phyloP scores from a whole-genome alignment of 2,113 vertebrate genomes.

The Seriola quinqueradiata region DNA sequence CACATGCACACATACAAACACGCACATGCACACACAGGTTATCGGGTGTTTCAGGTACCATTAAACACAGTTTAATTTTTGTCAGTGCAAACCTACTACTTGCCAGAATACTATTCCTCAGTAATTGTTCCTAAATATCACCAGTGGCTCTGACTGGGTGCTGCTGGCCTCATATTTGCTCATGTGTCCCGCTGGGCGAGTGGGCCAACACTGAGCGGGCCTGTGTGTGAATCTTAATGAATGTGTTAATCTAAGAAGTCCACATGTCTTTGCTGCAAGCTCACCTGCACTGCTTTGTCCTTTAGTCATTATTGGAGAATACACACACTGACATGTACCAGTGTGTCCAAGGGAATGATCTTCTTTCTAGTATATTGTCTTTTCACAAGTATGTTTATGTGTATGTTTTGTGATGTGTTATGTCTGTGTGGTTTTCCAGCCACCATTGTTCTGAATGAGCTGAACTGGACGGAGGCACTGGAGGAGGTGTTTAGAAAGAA shows the following conservation, averaged over 20 bases:
- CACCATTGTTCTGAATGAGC: slow-evolving; percentile 96
- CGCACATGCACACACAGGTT: slow-evolving; percentile 14
- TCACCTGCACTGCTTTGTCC: background rate
- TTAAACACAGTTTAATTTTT: slow-evolving; percentile 29
- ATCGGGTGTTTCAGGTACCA: slow-evolving; percentile 17
- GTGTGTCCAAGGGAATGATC: background rate
- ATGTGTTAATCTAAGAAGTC: slow-evolving; percentile 40
- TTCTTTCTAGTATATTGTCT: background rate
- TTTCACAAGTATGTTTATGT: slow-evolving; percentile 13
- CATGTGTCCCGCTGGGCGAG: slow-evolving; percentile 22
- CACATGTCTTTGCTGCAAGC: background rate
- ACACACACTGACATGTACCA: background rate
- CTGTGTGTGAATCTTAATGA: slow-evolving; percentile 58
- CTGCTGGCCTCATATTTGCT: slow-evolving; percentile 43
- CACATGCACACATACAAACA: slow-evolving; percentile 1
- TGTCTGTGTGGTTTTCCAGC: slow-evolving; percentile 73
- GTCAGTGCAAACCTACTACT: background rate
- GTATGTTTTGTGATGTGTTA: background rate
- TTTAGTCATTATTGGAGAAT: background rate
- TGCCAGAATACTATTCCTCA: background rate
- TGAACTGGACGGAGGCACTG: slow-evolving; percentile 95
- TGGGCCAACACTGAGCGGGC: slow-evolving; percentile 22
- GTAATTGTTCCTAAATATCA: slow-evolving; percentile 6
- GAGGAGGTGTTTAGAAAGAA: slow-evolving; percentile 95
- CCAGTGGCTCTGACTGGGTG: background rate